Conservation (phyloP, 1,140 invertebrate species). For the Drosophila jambulina region DNA sequence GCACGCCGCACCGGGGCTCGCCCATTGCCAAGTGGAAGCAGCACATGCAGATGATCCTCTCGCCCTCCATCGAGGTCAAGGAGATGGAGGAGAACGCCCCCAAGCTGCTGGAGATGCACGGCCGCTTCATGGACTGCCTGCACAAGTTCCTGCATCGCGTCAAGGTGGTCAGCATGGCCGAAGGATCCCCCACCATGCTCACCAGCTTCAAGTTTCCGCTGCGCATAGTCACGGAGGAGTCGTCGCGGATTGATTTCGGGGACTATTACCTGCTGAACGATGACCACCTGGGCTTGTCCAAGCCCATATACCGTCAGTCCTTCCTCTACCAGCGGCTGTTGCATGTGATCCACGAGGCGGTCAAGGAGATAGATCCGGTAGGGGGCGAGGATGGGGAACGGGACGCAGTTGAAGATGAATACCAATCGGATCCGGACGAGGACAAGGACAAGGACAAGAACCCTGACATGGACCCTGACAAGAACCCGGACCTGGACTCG, state of each 20-base stretch:
- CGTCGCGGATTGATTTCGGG: constrained; percentile 90
- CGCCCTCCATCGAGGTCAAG: constrained; percentile 89
- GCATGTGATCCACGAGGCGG: constrained; percentile 75
- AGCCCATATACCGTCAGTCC: constrained; percentile 86
- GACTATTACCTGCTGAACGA: constrained; percentile 90
- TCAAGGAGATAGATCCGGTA: constrained; percentile 12
- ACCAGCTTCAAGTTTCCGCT: constrained; percentile 88
- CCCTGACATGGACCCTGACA: constrained; percentile 37
- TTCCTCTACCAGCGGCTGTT: constrained; percentile 80
- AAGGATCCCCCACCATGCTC: constrained; percentile 89
- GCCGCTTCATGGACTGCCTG: constrained; percentile 88
- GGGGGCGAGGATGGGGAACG: not conserved
- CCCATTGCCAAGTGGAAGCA: constrained; percentile 87
- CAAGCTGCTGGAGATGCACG: constrained; percentile 88
- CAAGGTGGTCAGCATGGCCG: constrained; percentile 90
- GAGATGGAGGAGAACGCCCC: constrained; percentile 86
- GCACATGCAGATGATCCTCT: constrained; percentile 86
- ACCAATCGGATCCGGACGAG: not conserved
- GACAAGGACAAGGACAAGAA: not conserved
- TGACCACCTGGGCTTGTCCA: constrained; percentile 92
- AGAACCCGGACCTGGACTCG: constrained; percentile 38
- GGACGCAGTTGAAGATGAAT: not conserved
- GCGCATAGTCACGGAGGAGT: constrained; percentile 88
- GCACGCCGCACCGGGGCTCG: constrained; percentile 91
- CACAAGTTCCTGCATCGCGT: constrained; percentile 86